Base-by-base conservation (phyloP, 2,888 invertebrate species). In the Halocaridina rubra region DNA sequence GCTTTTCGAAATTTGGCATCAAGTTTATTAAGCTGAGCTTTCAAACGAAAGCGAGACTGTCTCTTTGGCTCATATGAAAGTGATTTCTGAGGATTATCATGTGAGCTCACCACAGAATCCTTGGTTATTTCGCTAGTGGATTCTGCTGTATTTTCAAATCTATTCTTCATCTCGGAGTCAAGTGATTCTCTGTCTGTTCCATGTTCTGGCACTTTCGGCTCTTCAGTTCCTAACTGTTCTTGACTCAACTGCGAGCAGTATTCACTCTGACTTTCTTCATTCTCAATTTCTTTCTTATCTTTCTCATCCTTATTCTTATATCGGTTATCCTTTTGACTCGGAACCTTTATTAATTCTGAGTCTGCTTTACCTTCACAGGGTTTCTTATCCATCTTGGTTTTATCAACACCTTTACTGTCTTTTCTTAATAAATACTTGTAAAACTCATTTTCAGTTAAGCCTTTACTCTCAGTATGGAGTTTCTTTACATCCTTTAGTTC, bases 1-100 rank as follows among this genome's bases (percentile, higher is more conserved):
- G 84, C 86, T 46, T 84, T 84, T 27, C 86, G 53, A 22, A 86
- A 79, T 24, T 71, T 80, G 27, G 86, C 86, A 81, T 86, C 86
- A 16, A 86, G 71, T 39, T 84, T 86, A 13, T 61, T 84, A 10
- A 86, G 80, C 33, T 80, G 80, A 33, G 80, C 86, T 22, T 76
- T 64, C n/a, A 86, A 57, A 8, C 86, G 22, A 33, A 80, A 80
- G 8, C 39, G 33, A 22, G 80, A 67, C 13, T 67, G 80, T 46
- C 59, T 32, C 39, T 75, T 75, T 16, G 74, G 22, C 13, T 80
- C 80, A 8, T 29, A 10, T 22, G 19, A 32, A 19, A 29, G 27
- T 1, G 57, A 24, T 24, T 29, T 71, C 16, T 32, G 39, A n/a
- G 13, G 7, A 10, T 32, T 30, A 32, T 61, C 72, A 8, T 22